Evolutionary conservation across 2,888 invertebrate genomes (phyloP).

Genomic region (Polia nebulosa): DNA sequence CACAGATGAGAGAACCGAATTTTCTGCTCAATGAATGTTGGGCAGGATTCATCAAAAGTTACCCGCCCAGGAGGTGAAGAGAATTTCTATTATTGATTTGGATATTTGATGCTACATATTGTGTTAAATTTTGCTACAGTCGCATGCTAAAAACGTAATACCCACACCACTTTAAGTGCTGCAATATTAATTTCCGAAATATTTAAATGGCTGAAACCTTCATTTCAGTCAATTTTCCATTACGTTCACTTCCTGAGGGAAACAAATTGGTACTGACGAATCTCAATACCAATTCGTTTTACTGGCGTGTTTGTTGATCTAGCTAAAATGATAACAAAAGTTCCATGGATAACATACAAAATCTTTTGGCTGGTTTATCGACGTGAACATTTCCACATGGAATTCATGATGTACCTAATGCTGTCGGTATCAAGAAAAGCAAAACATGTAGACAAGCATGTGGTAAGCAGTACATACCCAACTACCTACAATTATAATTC

Average conservation of each 20-base stretch:
- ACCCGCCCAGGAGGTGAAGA: too few species aligned
- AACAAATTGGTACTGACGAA: slow-evolving; percentile 23
- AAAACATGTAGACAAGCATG: not conserved
- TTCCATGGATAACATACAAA: slow-evolving; percentile 2
- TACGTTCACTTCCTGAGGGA: slow-evolving; percentile 18
- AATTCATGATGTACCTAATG: not conserved
- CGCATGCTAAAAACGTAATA: too few species aligned
- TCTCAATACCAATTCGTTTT: not conserved
- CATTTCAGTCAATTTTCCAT: slow-evolving; percentile 36
- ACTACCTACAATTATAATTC: not conserved
- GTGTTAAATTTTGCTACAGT: too few species aligned
- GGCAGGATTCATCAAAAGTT: too few species aligned
- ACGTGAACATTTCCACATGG: not conserved
- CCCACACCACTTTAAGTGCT: not conserved
- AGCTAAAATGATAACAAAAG: slow-evolving; percentile 18
- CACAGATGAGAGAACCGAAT: too few species aligned
- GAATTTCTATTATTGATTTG: too few species aligned
- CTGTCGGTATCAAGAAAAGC: too few species aligned
- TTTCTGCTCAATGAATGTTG: too few species aligned
- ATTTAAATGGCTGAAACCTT: slow-evolving; percentile 9
- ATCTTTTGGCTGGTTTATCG: not conserved
- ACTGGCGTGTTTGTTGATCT: too few species aligned
- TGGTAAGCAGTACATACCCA: not conserved
- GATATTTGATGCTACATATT: too few species aligned
- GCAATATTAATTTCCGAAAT: slow-evolving; percentile 23